Conservation (phyloP, 1,140 invertebrate species). For the Drosophila pandora region DNA sequence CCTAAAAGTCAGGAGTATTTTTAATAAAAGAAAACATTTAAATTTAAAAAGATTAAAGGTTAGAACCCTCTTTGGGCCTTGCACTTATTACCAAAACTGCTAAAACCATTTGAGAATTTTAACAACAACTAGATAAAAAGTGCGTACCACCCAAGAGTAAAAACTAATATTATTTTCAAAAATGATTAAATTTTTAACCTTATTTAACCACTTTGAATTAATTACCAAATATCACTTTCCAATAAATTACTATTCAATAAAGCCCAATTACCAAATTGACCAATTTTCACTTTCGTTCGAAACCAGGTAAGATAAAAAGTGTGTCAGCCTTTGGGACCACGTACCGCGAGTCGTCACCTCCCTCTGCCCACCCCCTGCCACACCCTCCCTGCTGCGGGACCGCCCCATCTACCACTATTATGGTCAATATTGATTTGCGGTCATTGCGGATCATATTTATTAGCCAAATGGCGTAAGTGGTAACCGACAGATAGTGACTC, state of each 20-base stretch:
- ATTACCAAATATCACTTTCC: background rate
- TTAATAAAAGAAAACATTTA: no score
- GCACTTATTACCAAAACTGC: no score
- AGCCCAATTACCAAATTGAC: background rate
- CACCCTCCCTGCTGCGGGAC: background rate
- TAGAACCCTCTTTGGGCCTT: no score
- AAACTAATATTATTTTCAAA: no score
- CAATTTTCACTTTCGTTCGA: background rate
- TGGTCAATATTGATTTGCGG: constrained; percentile 70
- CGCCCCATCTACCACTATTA: constrained; percentile 8
- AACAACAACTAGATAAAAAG: no score
- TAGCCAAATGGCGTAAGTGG: constrained; percentile 33
- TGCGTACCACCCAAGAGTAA: no score
- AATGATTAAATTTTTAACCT: no score
- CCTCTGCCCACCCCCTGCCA: background rate
- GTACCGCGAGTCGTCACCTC: background rate
- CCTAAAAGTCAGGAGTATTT: no score
- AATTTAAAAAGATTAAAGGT: no score
- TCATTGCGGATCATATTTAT: constrained; percentile 50
- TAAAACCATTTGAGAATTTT: no score
- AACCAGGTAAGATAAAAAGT: constrained; percentile 8
- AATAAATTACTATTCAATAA: constrained; percentile 25
- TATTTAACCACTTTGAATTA: background rate
- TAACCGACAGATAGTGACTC: constrained; percentile 1
- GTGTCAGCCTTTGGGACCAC: constrained; percentile 6